Percentiles rank a stretch among this genome's conserved stretches.
Evolutionary conservation across 2,888 invertebrate genomes (phyloP).

Genomic region (Pelosia muscerda): DNA sequence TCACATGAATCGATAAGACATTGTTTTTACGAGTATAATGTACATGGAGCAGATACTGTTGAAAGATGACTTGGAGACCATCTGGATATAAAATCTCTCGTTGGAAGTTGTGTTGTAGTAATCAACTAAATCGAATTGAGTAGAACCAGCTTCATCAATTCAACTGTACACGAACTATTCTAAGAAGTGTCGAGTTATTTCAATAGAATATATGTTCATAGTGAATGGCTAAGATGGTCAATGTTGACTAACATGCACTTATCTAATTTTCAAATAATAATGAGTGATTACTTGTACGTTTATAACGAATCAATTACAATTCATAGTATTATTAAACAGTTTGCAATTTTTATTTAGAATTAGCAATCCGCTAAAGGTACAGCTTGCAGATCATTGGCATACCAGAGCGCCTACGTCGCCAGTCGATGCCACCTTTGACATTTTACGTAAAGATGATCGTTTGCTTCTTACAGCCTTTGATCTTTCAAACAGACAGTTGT

Average conservation of each 20-base stretch:
- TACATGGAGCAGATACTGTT: background rate
- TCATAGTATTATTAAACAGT: conserved; percentile 45
- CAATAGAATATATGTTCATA: background rate
- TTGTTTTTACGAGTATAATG: background rate
- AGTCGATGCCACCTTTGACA: conserved; percentile 72
- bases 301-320: conserved; percentile 15
- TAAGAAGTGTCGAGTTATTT: background rate
- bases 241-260: conserved; percentile 7
- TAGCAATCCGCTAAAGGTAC: conserved; percentile 57
- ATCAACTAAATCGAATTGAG: background rate
- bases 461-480: conserved; percentile 75
- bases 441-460: conserved; percentile 76
- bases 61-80: background rate
- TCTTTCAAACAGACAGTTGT: conserved; percentile 75
- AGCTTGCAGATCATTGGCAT: conserved; percentile 59
- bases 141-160: background rate
- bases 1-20: background rate
- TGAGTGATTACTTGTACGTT: background rate
- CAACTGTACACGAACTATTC: background rate
- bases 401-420: conserved; percentile 62
- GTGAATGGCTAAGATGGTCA: background rate
- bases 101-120: background rate
- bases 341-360: conserved; percentile 51
- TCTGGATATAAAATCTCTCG: background rate
- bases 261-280: conserved; percentile 12